Evolutionary conservation across 2,888 invertebrate species (phyloP).

Genomic region (Rhamphomyia laevipes): DNA sequence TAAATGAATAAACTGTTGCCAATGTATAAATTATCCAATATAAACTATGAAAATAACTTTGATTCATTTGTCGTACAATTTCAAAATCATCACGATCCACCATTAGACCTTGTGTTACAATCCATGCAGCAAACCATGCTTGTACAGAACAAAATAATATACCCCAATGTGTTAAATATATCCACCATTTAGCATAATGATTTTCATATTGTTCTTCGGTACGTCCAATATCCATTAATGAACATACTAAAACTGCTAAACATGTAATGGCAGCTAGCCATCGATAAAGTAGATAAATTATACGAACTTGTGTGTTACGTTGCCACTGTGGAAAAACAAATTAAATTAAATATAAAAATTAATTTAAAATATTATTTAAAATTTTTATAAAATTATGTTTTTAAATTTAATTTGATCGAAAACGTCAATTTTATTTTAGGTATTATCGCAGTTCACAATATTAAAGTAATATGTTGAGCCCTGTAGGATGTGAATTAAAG

Average conservation of each 20-base stretch:
- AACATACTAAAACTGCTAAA: conserved; percentile 37
- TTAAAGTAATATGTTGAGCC: no score
- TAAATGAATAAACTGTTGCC: conserved; percentile 38
- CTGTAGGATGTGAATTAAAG: no score
- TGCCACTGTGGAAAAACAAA: conserved; percentile 29
- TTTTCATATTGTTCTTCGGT: conserved; percentile 37
- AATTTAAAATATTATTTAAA: not conserved
- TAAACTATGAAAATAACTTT: conserved; percentile 33
- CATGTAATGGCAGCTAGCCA: conserved; percentile 39
- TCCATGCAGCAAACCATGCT: conserved; percentile 38
- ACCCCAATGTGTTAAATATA: conserved; percentile 38
- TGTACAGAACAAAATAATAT: conserved; percentile 35
- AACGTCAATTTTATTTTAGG: no score
- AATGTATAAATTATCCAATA: conserved; percentile 38
- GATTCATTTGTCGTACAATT: conserved; percentile 36
- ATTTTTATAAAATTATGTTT: not conserved
- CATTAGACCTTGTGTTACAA: conserved; percentile 39
- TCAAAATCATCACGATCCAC: conserved; percentile 39
- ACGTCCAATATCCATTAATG: conserved; percentile 36
- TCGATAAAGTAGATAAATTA: conserved; percentile 37
- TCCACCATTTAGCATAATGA: conserved; percentile 40
- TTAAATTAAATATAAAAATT: not conserved
- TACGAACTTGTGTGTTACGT: conserved; percentile 38
- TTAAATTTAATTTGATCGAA: not conserved
- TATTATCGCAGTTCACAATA: no score